A percentile compares a stretch with the other conserved stretches of the same genome.
These are phyloP conservation scores for Myripristis murdjan DNA, from an alignment of 2,797 vertebrate genomes.

Conservation along the genomic window DNA sequence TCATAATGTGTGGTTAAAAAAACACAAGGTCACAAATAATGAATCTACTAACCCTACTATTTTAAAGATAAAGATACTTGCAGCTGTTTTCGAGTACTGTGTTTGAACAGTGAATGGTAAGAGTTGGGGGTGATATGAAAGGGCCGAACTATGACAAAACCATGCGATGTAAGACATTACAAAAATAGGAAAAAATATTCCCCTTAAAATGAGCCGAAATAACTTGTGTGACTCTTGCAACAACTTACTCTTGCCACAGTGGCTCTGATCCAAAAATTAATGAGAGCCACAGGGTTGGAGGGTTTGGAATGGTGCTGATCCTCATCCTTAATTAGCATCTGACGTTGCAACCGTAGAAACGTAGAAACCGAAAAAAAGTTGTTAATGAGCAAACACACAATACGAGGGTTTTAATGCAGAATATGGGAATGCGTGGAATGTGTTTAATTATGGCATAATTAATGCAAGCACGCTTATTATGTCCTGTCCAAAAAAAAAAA, in stretches of 20 bases:
- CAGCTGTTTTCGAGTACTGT: no score
- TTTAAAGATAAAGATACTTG: no score
- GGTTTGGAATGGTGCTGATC: constrained; percentile 30
- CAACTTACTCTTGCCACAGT: constrained; percentile 17
- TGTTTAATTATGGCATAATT: constrained; percentile 39
- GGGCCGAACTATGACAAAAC: neutral
- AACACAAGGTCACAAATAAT: no score
- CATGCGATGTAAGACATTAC: no score
- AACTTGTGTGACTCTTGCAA: constrained; percentile 29
- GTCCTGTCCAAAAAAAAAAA: no score
- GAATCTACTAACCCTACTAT: no score
- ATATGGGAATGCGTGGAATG: constrained; percentile 2
- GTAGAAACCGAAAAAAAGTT: constrained; percentile 36
- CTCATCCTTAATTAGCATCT: constrained; percentile 37
- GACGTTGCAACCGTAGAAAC: constrained; percentile 25
- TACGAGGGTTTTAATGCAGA: constrained; percentile 21
- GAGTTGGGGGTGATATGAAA: neutral
- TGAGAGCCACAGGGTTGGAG: constrained; percentile 38
- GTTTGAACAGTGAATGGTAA: neutral
- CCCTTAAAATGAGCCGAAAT: constrained; percentile 28
- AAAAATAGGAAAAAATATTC: no score
- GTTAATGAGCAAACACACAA: constrained; percentile 42
- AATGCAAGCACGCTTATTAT: constrained; percentile 36
- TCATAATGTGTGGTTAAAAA: no score
- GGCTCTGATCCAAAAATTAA: constrained; percentile 52